Conservation (phyloP, 2,888 invertebrate species). For the Leptura quadrifasciata region DNA sequence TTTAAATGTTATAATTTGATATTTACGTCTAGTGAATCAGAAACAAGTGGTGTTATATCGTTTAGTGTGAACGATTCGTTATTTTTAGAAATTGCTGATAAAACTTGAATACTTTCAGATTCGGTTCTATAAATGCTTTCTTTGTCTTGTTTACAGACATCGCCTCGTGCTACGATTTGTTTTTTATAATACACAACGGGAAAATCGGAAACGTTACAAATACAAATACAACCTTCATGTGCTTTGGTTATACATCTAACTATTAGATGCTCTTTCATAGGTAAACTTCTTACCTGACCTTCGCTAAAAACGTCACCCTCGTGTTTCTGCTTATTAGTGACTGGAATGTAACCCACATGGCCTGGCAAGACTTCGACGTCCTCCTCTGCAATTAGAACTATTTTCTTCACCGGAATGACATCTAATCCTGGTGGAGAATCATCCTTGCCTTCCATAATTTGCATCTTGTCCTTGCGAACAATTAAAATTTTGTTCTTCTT, state of each 20-base stretch:
- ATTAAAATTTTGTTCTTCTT: conserved; percentile 35
- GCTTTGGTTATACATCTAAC: too few relatives aligned
- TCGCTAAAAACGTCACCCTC: neutral
- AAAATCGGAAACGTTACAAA: conserved; percentile 23
- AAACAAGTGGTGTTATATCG: too few relatives aligned
- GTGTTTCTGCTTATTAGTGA: neutral
- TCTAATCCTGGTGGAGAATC: neutral
- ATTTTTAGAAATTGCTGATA: conserved; percentile 13
- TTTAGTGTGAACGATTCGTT: conserved; percentile 4
- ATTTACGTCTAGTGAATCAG: too few relatives aligned
- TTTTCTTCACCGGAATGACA: neutral
- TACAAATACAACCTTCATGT: conserved; percentile 9
- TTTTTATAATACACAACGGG: conserved; percentile 21
- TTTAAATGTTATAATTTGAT: too few relatives aligned
- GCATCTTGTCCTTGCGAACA: conserved; percentile 4
- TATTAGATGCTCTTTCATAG: conserved; percentile 16
- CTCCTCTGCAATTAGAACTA: neutral
- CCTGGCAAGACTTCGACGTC: neutral
- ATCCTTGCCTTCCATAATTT: neutral
- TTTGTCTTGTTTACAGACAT: neutral
- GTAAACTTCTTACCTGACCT: conserved; percentile 16
- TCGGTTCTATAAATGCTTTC: neutral
- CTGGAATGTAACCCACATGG: conserved; percentile 4
- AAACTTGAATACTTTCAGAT: conserved; percentile 19
- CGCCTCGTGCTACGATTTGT: conserved; percentile 22